Base-by-base conservation (phyloP, 2,113 vertebrate genomes). In the Oryzias woworae region DNA sequence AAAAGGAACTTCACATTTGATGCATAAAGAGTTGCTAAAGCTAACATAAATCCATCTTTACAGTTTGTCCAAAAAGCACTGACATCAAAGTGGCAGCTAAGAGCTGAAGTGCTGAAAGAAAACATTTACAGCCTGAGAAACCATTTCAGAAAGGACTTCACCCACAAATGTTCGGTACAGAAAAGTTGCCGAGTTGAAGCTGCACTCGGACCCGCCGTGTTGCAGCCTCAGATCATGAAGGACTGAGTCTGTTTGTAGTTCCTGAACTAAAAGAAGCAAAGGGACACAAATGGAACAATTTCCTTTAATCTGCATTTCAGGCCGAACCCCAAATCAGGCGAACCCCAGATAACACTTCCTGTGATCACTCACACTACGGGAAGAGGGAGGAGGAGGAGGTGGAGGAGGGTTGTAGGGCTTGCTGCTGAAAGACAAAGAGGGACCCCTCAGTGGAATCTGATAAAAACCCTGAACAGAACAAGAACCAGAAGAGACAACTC, bases 231-330 rank as follows among this genome's bases (percentile, higher is more conserved):
- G 55, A 98, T 95, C 92, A 99, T 88, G 84, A 99, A 99, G 74
- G 97, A 98, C 80, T 95, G 93, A 66, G 94, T 94, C 57, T 96
- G 95, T 90, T 94, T 98, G 94, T 98, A 98, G 89, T 94, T 92
- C 89, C 94, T 92, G 78, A 85, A 44, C 89, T 86, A 84, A 13
- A 48, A 65, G 77, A 51, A 71, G 59, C 55, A 66, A 24, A 69
- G 53, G 83, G 53, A 70, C 45, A 20, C 13, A 66, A 48, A 66
- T 16, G 57, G 10, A 82, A 55, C 23, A n/a, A 63, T 14, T 47
- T 5, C 7, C 45, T 47, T 16, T 77, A 66, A 64, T 48, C 61
- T 51, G 41, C 26, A 59, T 41, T 63, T 47, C 68, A 67, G 46
- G 28, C 36, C 24, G 55, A 63, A 51, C 45, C 26, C 6, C 47